Evolutionary conservation across 2,113 vertebrate genomes (phyloP).

Genomic region (Leuciscus idus): DNA sequence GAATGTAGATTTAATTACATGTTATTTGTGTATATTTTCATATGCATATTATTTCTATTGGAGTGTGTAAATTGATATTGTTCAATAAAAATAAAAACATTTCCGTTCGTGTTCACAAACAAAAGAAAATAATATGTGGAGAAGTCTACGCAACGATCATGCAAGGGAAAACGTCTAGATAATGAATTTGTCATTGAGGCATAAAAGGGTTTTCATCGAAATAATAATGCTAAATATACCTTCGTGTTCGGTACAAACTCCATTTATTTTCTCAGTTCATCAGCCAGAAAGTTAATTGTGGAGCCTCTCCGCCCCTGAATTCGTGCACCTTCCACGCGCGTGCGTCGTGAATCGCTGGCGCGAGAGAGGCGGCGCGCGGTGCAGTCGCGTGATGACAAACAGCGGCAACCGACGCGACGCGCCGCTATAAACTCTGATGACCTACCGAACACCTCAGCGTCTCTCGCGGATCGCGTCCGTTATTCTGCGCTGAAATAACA

Average conservation of each 20-base stretch:
- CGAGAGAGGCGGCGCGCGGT: not conserved
- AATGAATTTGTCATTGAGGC: not conserved
- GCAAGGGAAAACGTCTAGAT: not conserved
- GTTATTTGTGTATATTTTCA: too few relatives aligned
- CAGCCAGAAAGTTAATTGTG: not conserved
- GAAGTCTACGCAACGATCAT: not conserved
- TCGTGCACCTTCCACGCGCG: slow-evolving; percentile 8
- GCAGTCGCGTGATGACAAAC: slow-evolving; percentile 3
- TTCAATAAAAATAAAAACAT: too few relatives aligned
- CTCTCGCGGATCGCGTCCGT: not conserved
- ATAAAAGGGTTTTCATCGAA: not conserved
- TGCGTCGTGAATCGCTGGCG: slow-evolving; percentile 8
- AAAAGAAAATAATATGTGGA: too few relatives aligned
- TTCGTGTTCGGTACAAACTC: not conserved
- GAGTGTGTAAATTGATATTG: too few relatives aligned
- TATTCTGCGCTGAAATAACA: not conserved
- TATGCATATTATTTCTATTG: too few relatives aligned
- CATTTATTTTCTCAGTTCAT: not conserved
- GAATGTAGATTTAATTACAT: too few relatives aligned
- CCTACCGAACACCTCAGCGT: not conserved
- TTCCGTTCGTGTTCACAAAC: too few relatives aligned
- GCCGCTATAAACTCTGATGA: slow-evolving; percentile 6
- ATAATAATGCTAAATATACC: not conserved
- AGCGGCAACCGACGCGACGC: not conserved
- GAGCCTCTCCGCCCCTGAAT: not conserved